Base-by-base conservation (phyloP, 2,888 invertebrate genomes). In the Incurvaria masculella region DNA sequence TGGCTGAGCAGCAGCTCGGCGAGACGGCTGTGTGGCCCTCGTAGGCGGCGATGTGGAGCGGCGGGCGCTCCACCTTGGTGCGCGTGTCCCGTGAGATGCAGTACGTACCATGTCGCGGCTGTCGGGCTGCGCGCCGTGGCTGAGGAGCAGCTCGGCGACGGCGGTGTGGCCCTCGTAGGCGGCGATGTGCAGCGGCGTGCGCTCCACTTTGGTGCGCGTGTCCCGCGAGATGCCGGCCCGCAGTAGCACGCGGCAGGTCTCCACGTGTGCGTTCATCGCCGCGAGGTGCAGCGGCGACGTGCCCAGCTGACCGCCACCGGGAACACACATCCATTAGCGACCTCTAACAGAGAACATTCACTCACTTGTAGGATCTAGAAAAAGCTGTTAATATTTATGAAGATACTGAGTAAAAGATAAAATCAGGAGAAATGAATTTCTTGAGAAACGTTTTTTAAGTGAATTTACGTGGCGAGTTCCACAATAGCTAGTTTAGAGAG, bases 41-140 rank as follows among this genome's bases (percentile, higher is more conserved):
- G 63, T 86, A 87, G 2, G 91, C 88, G 27, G 95, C 95, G 64
- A 94, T 82, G 74, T 97, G 96, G 55, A 97, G 72, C 23, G 96
- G 91, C 18, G 96, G 95, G 60, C 93, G 83, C 65, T 95, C 94
- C 60, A 23, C 23, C 23, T 23, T 23, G 23, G 23, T 23, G 23
- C 23, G 23, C 5, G 23, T 23, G 23, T 23, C 23, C 5, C 23
- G 23, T 4, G 4, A 6, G 16, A 42, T 33, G 46, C 45, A 48
- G 38, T 40, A 53, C 59, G 66, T 68, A 91, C 91, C 88, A 91
- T 87, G 69, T 93, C 92, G 62, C 79, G 81, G 40, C 87, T 82
- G 62, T 92, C 87, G 1, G 89, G 80, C 56, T 88, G 86, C 39
- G 89, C 87, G 33, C 86, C 85, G 60, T 86, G 81, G 45, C 79